These are phyloP conservation scores for Anabas testudineus DNA, from an alignment of 2,797 vertebrate species.

Conservation along the genomic window DNA sequence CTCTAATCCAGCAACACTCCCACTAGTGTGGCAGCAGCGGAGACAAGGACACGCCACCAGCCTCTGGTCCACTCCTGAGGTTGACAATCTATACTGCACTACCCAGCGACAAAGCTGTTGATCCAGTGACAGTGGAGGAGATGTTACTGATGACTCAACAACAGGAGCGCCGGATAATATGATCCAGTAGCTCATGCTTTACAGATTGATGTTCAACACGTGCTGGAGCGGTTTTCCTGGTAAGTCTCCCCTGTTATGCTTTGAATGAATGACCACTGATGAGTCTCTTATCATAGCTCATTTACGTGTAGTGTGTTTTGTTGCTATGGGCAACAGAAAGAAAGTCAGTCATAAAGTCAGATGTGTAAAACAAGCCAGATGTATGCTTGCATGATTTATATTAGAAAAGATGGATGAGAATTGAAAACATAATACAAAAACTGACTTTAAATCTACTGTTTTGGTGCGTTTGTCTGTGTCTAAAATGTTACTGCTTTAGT, in stretches of 20 bases:
- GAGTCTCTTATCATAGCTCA: background rate
- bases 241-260: slow-evolving; percentile 35
- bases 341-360: too few species aligned
- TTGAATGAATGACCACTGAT: background rate
- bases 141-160: slow-evolving; percentile 2
- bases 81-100: slow-evolving; percentile 17
- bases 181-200: background rate
- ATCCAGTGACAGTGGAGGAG: background rate
- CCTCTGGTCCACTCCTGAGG: slow-evolving; percentile 32
- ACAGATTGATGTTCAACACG: slow-evolving; percentile 10
- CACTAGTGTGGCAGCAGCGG: slow-evolving; percentile 44
- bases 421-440: background rate
- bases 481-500: background rate
- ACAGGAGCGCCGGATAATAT: background rate
- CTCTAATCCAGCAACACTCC: slow-evolving; percentile 62
- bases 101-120: background rate
- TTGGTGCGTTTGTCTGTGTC: background rate
- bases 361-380: too few species aligned
- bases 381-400: background rate
- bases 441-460: background rate
- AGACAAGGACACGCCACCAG: slow-evolving; percentile 6
- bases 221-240: slow-evolving; percentile 22
- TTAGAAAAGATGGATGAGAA: background rate
- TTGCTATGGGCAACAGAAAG: slow-evolving; percentile 1
- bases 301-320: background rate